phyloP scores from a whole-genome alignment of 64 coral and sea anemone species.

The Dendronephthya gigantea region DNA sequence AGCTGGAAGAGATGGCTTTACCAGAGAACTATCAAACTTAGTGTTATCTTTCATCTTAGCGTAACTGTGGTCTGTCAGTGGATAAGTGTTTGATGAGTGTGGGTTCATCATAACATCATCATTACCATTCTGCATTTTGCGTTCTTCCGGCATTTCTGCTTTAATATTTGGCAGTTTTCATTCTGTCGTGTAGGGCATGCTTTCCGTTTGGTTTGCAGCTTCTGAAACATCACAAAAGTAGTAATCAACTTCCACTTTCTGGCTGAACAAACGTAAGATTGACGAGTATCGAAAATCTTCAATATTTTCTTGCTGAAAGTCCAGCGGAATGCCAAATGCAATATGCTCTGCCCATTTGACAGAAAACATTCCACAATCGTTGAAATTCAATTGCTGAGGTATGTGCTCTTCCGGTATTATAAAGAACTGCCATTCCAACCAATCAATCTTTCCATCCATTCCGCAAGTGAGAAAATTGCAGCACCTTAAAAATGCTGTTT shows the following conservation, averaged over 20 bases:
- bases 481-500: conserved; percentile 27
- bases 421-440: conserved; percentile 11
- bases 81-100: not conserved
- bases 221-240: not conserved
- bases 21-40: not conserved
- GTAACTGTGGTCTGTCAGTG: not conserved
- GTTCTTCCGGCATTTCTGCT: not conserved
- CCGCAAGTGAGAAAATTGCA: conserved; percentile 20
- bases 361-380: conserved; percentile 13
- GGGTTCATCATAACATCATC: no score
- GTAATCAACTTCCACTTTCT: not conserved
- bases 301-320: not conserved
- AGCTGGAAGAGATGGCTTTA: not conserved
- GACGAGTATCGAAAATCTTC: not conserved
- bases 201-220: not conserved
- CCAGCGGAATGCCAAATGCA: not conserved
- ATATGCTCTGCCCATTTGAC: not conserved
- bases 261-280: not conserved
- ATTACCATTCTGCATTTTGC: not conserved
- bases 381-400: conserved; percentile 15
- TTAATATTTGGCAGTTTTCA: not conserved
- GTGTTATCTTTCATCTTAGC: not conserved
- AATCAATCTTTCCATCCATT: not conserved
- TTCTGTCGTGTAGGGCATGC: not conserved
- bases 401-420: not conserved